Base-by-base conservation (phyloP, 2,888 invertebrate genomes). In the Balanococcus diminutus region DNA sequence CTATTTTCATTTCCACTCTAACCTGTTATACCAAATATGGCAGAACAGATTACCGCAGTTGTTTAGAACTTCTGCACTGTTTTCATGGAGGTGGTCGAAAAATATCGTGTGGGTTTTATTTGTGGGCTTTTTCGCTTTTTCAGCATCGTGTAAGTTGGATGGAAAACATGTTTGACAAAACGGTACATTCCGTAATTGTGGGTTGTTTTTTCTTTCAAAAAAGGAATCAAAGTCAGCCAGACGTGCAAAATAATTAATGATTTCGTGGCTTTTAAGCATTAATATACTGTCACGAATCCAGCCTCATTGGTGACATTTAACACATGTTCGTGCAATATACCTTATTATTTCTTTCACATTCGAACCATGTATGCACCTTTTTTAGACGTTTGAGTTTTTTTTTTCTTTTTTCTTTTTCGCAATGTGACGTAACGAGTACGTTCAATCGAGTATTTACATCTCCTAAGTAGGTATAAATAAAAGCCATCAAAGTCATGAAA, bases 21-120 rank as follows among this genome's bases (percentile, higher is more conserved):
- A 82, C 82, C 82, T 46, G 82, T 32, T 82, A 82, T 51, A 56
- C 82, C 82, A 82, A 82, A 82, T 82, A 82, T 51, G 82, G 82
- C 42, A 51, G 81, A 22, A 81, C 81, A 81, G 81, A 81, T 81
- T 81, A 51, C 82, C 56, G 42, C 82, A 82, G 56, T 51, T 51
- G 46, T 46, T 56, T 46, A 31, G 82, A 82, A 82, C 82, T 82
- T 82, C 82, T 82, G 82, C 82, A 82, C 51, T 56, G 31, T 51
- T 82, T 82, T 82, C 56, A 82, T 46, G 82, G 56, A 82, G 82
- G 82, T 82, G 51, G 51, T 82, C 82, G 51, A 82, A 82, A 82
- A 82, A 46, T 46, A 2, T 14, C 22, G 56, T n/a, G 82, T 82
- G 31, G 82, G 82, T 51, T 82, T 82, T 51, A 56, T 82, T 82